Conservation (phyloP, 2,113 vertebrate species). For the Psilopsiagon aymara region DNA sequence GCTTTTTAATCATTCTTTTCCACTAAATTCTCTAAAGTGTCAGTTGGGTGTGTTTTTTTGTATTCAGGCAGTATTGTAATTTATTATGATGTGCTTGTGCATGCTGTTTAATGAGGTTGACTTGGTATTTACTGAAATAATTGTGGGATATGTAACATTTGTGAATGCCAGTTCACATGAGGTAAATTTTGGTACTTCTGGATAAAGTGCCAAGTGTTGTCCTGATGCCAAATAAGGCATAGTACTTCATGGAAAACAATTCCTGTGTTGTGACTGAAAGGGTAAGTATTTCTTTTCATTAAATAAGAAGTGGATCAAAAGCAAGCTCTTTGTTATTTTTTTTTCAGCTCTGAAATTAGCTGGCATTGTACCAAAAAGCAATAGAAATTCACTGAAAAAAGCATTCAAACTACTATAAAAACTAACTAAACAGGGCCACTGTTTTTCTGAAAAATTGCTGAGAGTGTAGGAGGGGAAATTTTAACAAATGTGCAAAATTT, state of each 20-base stretch:
- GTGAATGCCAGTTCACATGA: not conserved
- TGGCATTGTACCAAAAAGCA: not conserved
- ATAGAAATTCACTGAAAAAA: not conserved
- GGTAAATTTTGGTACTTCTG: not conserved
- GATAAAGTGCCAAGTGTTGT: not conserved
- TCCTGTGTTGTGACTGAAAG: not conserved
- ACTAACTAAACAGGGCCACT: not conserved
- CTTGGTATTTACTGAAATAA: not conserved
- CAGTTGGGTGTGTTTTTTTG: not conserved
- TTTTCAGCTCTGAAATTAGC: not conserved
- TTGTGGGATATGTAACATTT: not conserved
- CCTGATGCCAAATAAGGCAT: not conserved
- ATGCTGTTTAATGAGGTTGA: not conserved
- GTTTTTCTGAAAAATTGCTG: not conserved
- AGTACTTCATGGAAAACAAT: not conserved
- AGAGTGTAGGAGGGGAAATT: not conserved
- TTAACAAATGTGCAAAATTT: not conserved
- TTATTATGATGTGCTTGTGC: not conserved
- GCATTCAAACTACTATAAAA: not conserved
- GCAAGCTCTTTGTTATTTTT: not conserved
- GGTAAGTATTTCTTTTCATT: not conserved
- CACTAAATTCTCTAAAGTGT: not conserved
- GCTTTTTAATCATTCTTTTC: not conserved
- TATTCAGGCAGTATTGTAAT: not conserved
- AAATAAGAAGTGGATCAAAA: not conserved